These are phyloP conservation scores for Himalopsyche japonica DNA, from an alignment of 2,888 invertebrate genomes.

Conservation along the genomic window DNA sequence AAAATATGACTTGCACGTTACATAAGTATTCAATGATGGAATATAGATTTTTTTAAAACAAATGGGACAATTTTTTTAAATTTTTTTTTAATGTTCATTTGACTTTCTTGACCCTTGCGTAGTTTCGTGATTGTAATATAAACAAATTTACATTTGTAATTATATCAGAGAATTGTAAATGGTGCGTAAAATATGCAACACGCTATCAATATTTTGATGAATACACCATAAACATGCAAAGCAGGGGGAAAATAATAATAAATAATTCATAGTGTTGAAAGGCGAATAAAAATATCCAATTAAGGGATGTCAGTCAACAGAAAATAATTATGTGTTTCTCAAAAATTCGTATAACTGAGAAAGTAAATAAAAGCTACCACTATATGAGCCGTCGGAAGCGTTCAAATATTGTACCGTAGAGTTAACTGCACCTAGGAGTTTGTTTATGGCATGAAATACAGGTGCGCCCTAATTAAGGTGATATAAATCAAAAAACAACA, in stretches of 20 bases:
- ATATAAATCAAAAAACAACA: constrained; percentile 21
- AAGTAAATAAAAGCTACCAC: neutral
- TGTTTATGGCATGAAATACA: constrained; percentile 20
- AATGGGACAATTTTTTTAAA: too few species aligned
- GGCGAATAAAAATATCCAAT: neutral
- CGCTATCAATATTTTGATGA: neutral
- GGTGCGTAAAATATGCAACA: neutral
- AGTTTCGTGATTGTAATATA: neutral
- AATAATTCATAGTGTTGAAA: neutral
- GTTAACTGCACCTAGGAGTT: neutral
- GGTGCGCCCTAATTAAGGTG: constrained; percentile 28
- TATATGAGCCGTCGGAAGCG: neutral
- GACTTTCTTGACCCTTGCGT: too few species aligned
- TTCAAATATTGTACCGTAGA: neutral
- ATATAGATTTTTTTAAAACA: too few species aligned
- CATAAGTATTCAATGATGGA: too few species aligned
- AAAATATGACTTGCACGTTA: too few species aligned
- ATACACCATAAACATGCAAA: neutral
- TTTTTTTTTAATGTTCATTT: too few species aligned
- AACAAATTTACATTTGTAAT: neutral
- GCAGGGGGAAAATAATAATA: neutral
- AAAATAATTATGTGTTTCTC: neutral
- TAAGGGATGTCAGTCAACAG: neutral
- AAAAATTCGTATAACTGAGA: neutral
- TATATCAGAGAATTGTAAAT: neutral